Base-by-base conservation (phyloP, 2,797 vertebrate genomes). In the Rhodeus uyekii region DNA sequence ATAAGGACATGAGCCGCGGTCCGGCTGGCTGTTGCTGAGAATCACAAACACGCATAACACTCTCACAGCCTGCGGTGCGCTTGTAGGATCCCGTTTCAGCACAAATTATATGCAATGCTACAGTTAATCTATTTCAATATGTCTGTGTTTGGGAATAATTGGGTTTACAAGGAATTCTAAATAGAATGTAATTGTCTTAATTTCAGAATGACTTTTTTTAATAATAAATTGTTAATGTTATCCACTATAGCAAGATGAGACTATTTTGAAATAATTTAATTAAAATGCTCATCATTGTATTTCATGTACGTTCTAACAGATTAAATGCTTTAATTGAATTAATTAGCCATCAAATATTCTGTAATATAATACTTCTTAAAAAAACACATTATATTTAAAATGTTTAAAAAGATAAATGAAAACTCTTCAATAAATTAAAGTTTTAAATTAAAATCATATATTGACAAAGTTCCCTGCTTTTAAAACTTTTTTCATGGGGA, bases 1-100 rank as follows among this genome's bases (percentile, higher is more conserved):
- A 93, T 92, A 92, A 90, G 91, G 90, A 91, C 34, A 65, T 53
- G 46, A 64, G 44, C 10, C 19, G 22, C 76, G 29, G 92, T 36
- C 61, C 61, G 27, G 24, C 27, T 24, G 67, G 67, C 53, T 58
- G n/a, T 75, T 58, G 76, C 44, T 27, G 48, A 60, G 71, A 65
- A 81, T 75, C 80, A 75, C 60, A 81, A 64, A 67, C 71, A 64
- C 18, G 68, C 60, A 80, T 80, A 27, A 50, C 38, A 48, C 78
- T 48, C 27, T 80, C 53, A 22, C 58, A 74, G 71, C 58, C 69
- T 42, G 69, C 38, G 12, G 53, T 60, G 67, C 29, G 38, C 16
- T 27, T 63, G 22, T 9, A 50, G 32, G 71, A 65, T 74, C 80
- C n/a, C 12, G 2, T 29, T 74, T 44, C 13, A 61, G 27, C 67